Evolutionary conservation across 2,113 vertebrate genomes (phyloP), one percentile per base, ranked within the genome.

Genomic region (Plestiodon gilberti): DNA sequence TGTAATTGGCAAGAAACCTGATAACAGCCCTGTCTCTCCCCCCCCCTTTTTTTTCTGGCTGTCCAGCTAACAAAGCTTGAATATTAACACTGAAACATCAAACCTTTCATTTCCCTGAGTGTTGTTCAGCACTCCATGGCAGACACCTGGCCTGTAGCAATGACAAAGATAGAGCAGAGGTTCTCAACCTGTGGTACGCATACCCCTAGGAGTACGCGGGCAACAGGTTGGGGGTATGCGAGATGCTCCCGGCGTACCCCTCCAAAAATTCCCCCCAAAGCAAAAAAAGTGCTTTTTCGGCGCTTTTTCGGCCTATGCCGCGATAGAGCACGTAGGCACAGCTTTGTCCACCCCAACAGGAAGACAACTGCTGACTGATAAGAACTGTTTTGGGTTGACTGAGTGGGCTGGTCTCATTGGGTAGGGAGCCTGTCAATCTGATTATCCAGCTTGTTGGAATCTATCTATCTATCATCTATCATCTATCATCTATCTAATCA

Each of bases 1-100:
- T 91, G 83, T 75, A 76, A 62, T 8, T 83, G 77, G 76, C 43
- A 93, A 28, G 79, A 81, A 52, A 7, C 74, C 78, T 6, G 73
- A 79, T 65, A 69, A 0, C 38, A 89, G 30, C 28, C 82, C 70
- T 87, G 83, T 88, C 1, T 0, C 15, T 14, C 88, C 23, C 55
- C 23, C 6, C 83, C 15, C 61, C 3, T 43, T 6, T 23, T 3
- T 11, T 1, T 73, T 78, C 59, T 17, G 2, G 9, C 35, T 43
- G 23, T 33, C 48, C 87, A 83, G 30, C 23, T 85, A 6, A 22
- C n/a, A 86, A 80, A 33, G 30, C 10, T 5, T 6, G 1, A 25
- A 30, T 52, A 43, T 71, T 40, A 43, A 18, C 78, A 6, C 84
- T 11, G 82, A 86, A 91, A 87, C 6, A 70, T 88, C 10, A 62